Conservation (phyloP, 2,797 vertebrate species). For the Melanogrammus aeglefinus region DNA sequence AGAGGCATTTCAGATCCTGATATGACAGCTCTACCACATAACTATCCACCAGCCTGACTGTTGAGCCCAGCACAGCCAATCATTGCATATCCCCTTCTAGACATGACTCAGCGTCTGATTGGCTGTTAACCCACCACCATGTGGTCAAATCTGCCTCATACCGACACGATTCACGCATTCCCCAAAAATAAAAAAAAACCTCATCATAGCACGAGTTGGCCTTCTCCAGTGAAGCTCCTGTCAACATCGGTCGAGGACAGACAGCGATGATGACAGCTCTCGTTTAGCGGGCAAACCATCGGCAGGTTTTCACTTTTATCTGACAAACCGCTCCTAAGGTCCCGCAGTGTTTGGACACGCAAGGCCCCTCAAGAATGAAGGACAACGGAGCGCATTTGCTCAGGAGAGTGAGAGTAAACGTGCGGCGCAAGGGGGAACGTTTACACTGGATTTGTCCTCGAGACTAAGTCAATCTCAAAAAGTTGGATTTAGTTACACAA, state of each 20-base stretch:
- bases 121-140: not conserved
- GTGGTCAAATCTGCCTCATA: not conserved
- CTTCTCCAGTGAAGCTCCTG: not conserved
- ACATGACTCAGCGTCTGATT: not conserved
- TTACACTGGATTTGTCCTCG: not conserved
- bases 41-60: slow-evolving; percentile 15
- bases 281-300: not conserved
- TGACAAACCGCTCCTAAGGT: not conserved
- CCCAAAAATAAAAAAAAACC: not conserved
- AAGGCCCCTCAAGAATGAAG: not conserved
- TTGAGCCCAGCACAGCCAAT: slow-evolving; percentile 11
- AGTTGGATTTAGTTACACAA: not conserved
- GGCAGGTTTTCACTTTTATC: not conserved
- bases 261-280: not conserved
- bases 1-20: slow-evolving; percentile 17
- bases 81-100: not conserved
- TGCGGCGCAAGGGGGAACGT: not conserved
- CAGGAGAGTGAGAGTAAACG: not conserved
- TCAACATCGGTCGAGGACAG: not conserved
- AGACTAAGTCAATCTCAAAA: not conserved
- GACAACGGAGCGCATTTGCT: slow-evolving; percentile 1
- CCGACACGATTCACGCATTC: not conserved
- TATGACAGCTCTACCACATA: slow-evolving; percentile 43
- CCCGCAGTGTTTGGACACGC: not conserved
- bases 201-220: not conserved